Evolutionary conservation across 2,113 vertebrate species (phyloP), one percentile per base, ranked within the genome.

Genomic region (Cyprinodon variegatus): DNA sequence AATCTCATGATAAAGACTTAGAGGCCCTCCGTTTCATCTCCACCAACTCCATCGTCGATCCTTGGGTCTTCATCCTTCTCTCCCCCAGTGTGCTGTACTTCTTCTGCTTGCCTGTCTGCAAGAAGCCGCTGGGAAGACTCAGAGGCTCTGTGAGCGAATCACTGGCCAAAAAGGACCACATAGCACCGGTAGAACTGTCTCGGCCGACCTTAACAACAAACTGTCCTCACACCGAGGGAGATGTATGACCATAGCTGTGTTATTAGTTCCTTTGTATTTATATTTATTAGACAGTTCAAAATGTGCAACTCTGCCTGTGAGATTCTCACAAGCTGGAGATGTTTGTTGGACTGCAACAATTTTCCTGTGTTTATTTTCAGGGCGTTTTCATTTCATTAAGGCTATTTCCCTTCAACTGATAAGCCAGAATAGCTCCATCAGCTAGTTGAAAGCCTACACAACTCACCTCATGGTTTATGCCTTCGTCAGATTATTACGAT

Each of bases 21-120:
- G 90, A 76, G 0, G 96, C 94, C 0, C 93, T 99, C 68, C 93
- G 95, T 29, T 98, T 97, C 79, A 93, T 99, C 63, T 97, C 97
- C 2, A 9, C 96, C 11, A 98, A 98, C 71, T 90, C 96, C 86
- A 99, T 99, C 87, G 81, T 97, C 1, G 95, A 99, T 39, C 97
- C 98, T 0, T 99, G 96, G 96, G 95, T 98, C 4, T 99, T 98
- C 6, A 95, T 93, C 92, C 94, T 99, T 80, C 93, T 99, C 59
- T 92, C 96, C 22, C 97, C 97, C 0, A 91, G 96, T 0, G 91
- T 97, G 67, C 91, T 96, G 84, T 93, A 95, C 83, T 87, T 97
- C 1, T 76, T 94, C 64, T 94, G 95, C 81, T 94, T 93, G 0
- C 84, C 88, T 0, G 73, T 96, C 1, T 96, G 95, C 88, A 74